phyloP scores from a whole-genome alignment of 2,888 invertebrate species.

The Drosophila kambysellisi region DNA sequence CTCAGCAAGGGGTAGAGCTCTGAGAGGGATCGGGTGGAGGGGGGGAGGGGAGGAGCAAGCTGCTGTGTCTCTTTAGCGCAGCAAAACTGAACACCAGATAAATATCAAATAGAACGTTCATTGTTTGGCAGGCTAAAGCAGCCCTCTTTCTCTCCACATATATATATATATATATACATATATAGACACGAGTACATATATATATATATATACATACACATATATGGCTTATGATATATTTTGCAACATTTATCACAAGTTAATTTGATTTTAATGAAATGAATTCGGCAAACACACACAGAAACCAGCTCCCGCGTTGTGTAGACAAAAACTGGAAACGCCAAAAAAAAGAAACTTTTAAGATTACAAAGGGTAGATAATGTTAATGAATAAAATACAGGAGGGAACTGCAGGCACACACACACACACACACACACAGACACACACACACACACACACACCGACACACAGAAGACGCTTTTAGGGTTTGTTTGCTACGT shows the following conservation, averaged over 20 bases:
- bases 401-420: conserved; percentile 34
- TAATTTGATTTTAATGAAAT: conserved; percentile 81
- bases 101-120: conserved; percentile 77
- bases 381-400: conserved; percentile 68
- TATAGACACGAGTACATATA: conserved; percentile 3
- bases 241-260: conserved; percentile 79
- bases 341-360: conserved; percentile 46
- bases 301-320: conserved; percentile 37
- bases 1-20: background rate
- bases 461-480: conserved; percentile 6
- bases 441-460: background rate
- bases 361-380: conserved; percentile 78
- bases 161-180: background rate
- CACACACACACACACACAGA: background rate
- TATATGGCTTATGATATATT: conserved; percentile 70
- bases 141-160: conserved; percentile 26
- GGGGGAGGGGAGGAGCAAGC: background rate
- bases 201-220: conserved; percentile 12
- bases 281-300: conserved; percentile 59
- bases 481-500: conserved; percentile 47
- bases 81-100: conserved; percentile 70
- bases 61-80: conserved; percentile 24
- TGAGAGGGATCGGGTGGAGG: background rate
- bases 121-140: conserved; percentile 57
- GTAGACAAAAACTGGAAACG: conserved; percentile 64